A percentile compares a stretch with the other conserved stretches of the same genome.
phyloP scores from a whole-genome alignment of 2,888 invertebrate genomes.

The Philonicus albiceps region DNA sequence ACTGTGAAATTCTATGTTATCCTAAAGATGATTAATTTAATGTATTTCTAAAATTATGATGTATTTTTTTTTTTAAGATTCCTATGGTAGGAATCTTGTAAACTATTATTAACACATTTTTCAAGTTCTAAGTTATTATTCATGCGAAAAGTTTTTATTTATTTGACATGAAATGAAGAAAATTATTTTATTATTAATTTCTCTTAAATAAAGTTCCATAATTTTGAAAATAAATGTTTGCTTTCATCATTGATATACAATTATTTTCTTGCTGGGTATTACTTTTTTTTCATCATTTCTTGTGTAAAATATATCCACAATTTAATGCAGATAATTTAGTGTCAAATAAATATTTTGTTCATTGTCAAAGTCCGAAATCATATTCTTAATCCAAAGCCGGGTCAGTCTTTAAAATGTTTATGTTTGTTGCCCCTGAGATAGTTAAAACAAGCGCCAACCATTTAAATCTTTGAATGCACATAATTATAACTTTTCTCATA shows the following conservation, averaged over 20 bases:
- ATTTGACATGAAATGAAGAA: neutral
- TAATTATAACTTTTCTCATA: neutral
- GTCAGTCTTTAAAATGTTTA: constrained; percentile 48
- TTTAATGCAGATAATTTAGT: neutral
- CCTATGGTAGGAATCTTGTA: neutral
- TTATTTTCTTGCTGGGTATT: neutral
- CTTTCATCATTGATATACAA: neutral
- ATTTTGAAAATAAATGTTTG: neutral
- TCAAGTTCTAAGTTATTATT: neutral
- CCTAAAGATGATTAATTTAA: neutral
- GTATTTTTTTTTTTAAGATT: neutral
- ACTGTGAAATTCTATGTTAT: neutral
- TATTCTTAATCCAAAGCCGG: constrained; percentile 48
- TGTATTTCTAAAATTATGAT: neutral
- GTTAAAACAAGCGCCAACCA: neutral
- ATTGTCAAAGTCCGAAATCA: constrained; percentile 17
- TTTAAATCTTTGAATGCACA: neutral
- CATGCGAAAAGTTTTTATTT: neutral
- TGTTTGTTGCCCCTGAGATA: constrained; percentile 43
- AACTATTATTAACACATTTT: neutral
- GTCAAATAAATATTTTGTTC: neutral
- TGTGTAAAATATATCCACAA: neutral
- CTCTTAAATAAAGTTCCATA: neutral
- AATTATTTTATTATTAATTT: neutral
- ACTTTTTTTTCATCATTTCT: neutral